Evolutionary conservation across 1,140 invertebrate genomes (phyloP), one percentile per base, ranked within the genome.

Genomic region (Macrostomum lignano): DNA sequence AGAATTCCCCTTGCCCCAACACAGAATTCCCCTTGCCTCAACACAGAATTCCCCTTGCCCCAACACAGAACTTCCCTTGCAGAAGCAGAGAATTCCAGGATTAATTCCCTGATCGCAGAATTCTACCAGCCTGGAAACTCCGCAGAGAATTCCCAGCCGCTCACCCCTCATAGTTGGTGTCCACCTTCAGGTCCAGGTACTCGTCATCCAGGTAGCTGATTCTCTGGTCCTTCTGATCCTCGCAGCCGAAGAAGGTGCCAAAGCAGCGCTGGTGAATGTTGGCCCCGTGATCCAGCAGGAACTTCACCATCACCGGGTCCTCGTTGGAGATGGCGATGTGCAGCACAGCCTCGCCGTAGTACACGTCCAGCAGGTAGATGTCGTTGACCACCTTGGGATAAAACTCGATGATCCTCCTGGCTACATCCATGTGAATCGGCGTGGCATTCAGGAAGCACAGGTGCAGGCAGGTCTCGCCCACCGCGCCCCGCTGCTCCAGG

Each of bases 271-370:
- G 75, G 42, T 81, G 70, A 22, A 76, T 71, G 50, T 93, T 70
- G 0, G 75, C 77, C 3, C 79, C 78, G 34, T 74, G 70, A 45
- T 91, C 77, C 21, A 96, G 53, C 4, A 94, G 60, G 52, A 74
- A 91, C 55, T 88, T 91, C 1, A 91, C 81, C 77, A 93, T 82
- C 0, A 74, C 69, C 1, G 82, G 79, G 53, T 96, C 86, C 50
- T 94, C 86, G 52, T 94, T 94, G 0, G 91, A 82, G 42, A 94
- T 91, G 0, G 84, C 79, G 51, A 94, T 82, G 45, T 96, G 86
- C 1, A 96, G 61, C 0, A 45, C 42, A 34, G 44, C 48, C 36
- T 59, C 55, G 79, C 78, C 81, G 48, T 88, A 96, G 53, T 93
- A 94, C 52, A 93, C 84, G 43, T 96, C 84, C 26, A 69, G 70